Evolutionary conservation across 2,113 vertebrate genomes (phyloP), one percentile per base, ranked within the genome.

Genomic region (Kobus ellipsiprymnus): DNA sequence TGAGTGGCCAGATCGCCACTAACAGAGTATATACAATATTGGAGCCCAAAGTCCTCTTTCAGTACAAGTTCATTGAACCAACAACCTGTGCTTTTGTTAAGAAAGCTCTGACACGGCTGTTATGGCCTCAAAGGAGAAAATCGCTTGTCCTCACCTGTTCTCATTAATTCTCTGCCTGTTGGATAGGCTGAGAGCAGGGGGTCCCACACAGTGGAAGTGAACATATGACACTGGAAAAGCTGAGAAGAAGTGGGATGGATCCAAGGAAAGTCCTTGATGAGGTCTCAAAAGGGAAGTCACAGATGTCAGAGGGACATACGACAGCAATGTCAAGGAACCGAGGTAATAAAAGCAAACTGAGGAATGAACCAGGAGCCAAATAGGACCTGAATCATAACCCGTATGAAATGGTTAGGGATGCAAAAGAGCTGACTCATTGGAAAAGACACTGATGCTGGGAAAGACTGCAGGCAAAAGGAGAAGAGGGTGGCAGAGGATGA

Each of bases 1-100:
- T 55, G 29, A 93, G 36, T 54, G 17, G 4, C 8, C 44, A 71
- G 30, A 33, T 60, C 0, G 0, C 46, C 89, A 6, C 9, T 59
- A 50, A 33, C 7, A 6, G 27, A 55, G 2, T 16, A 0, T 36
- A 52, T 33, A 1, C 1, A 12, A 29, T 91, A 13, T 1, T 52
- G 7, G 36, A 90, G 19, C 3, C 57, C 30, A 62, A 80, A 12
- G 2, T 46, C 17, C 23, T 48, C 6, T 40, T 80, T 80, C 3
- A 55, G 15, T 23, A 44, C 5, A 93, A 44, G 11, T 67, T 46
- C 44, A 54, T 17, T 93, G 55, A 91, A 91, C 5, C 7, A 93
- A 30, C 16, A 71, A 67, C 50, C 2, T 27, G 2, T n/a, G 7
- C 14, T 64, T 23, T 81, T 30, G 33, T 29, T 78, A 59, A 64